Evolutionary conservation across 2,888 invertebrate genomes (phyloP), one percentile per base, ranked within the genome.

Genomic region (Drosophila paramelanica): DNA sequence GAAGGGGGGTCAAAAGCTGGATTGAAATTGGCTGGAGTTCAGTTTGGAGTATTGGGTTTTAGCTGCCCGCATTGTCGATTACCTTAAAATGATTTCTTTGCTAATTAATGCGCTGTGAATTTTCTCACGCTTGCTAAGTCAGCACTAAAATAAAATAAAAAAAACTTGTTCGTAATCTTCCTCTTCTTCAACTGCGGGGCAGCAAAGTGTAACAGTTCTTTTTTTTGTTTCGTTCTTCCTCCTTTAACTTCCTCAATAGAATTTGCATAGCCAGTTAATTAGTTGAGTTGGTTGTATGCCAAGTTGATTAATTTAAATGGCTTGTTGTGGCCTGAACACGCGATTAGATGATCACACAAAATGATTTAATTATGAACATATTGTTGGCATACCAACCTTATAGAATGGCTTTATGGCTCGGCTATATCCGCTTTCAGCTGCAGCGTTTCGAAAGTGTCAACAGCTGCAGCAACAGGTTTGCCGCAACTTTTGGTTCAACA

Each of bases 101-200:
- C 83, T 85, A 83, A 83, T 83, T 83, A 83, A 85, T 81, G 83
- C 82, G 67, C 77, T 77, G 77, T 71, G 82, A 79, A 79, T 85
- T 82, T 83, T 83, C 83, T 83, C 83, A 83, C 83, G 85, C 83
- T 81, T 70, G 50, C 36, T 47, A 62, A 38, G 11, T 23, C 11
- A 53, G 23, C 33, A 27, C 27, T 27, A 27, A 27, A 27, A 25
- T 6, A 25, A 25, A 27, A 27, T 1, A 27, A 27, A 7, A 27
- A 66, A 70, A 77, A 73, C 77, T 67, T 55, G 77, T 73, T 81
- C 64, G 65, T 53, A 38, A 45, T 13, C 14, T 31, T 46, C 43
- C 36, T 17, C 13, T 20, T 4, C 33, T 13, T 33, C 41, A 47
- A 20, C 70, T 52, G 20, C 20, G 53, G 64, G 53, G 55, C 72